A percentile compares a stretch with the other conserved stretches of the same genome.
These are phyloP conservation scores for Lutraria rhynchaena DNA, from an alignment of 1,140 invertebrate species.

Conservation along the genomic window DNA sequence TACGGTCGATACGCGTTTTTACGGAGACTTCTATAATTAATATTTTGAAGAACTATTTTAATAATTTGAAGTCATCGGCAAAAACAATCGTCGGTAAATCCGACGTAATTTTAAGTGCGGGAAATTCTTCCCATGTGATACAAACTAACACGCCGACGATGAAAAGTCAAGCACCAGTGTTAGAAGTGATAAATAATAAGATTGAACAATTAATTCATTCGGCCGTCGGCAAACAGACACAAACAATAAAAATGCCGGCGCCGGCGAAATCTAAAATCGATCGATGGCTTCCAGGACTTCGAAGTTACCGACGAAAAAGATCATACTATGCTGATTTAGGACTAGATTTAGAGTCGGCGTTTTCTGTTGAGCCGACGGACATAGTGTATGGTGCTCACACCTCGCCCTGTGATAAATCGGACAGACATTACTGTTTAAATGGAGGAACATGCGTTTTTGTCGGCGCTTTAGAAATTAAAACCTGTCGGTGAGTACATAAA, in stretches of 20 bases:
- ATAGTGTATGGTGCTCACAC: slow-evolving; percentile 52
- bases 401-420: slow-evolving; percentile 55
- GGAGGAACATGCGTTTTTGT: slow-evolving; percentile 69
- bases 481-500: slow-evolving; percentile 65
- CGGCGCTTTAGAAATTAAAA: slow-evolving; percentile 69
- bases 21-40: slow-evolving; percentile 11
- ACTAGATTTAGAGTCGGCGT: slow-evolving; percentile 3
- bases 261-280: slow-evolving; percentile 29
- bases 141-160: slow-evolving; percentile 10
- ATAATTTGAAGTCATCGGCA: background rate
- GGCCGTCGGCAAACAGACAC: background rate
- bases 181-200: background rate
- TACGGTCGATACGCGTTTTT: background rate
- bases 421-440: slow-evolving; percentile 70
- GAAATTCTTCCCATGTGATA: background rate
- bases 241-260: slow-evolving; percentile 21
- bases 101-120: background rate
- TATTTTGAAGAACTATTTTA: slow-evolving; percentile 19
- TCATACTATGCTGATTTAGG: slow-evolving; percentile 49
- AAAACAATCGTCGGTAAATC: background rate
- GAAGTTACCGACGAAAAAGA: slow-evolving; percentile 23
- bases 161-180: background rate
- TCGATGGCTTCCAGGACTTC: slow-evolving; percentile 27
- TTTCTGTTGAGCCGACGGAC: slow-evolving; percentile 19
- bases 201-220: background rate